phyloP scores from a whole-genome alignment of 2,888 invertebrate species.

The Metellina segmentata region DNA sequence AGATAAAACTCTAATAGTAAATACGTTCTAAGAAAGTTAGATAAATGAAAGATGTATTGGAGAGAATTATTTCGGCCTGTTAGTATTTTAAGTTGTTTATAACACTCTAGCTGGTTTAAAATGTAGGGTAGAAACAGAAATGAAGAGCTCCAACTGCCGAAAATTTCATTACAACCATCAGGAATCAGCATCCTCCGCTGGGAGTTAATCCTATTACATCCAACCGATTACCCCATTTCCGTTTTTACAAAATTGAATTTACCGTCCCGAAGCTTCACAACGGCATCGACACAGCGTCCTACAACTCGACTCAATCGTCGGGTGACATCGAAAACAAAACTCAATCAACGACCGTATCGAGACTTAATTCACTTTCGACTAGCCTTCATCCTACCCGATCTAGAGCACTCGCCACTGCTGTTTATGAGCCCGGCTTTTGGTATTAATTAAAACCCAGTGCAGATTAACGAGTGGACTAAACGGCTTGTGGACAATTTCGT shows the following conservation, averaged over 20 bases:
- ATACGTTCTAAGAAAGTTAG: no score
- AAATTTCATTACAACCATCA: background rate
- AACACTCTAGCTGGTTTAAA: no score
- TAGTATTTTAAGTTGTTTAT: no score
- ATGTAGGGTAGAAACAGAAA: background rate
- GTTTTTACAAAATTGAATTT: background rate
- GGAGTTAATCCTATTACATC: background rate
- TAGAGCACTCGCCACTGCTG: slow-evolving; percentile 23
- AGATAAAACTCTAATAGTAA: no score
- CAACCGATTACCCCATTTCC: background rate
- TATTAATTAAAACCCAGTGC: slow-evolving; percentile 56
- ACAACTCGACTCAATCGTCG: background rate
- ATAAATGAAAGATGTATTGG: no score
- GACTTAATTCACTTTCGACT: slow-evolving; percentile 32
- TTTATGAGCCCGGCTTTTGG: slow-evolving; percentile 47
- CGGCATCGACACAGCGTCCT: no score
- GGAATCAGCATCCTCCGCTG: background rate
- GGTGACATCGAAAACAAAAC: background rate
- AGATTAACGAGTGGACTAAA: slow-evolving; percentile 59
- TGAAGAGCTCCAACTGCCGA: background rate
- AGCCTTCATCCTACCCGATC: background rate
- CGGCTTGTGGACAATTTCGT: slow-evolving; percentile 58
- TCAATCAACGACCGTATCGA: background rate
- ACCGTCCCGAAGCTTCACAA: no score
- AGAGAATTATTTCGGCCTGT: no score